Percentiles rank a stretch among this genome's conserved stretches.
Evolutionary conservation across 37 sponge, comb jelly and placozoan genomes (phyloP).

Genomic region (Amphimedon queenslandica): DNA sequence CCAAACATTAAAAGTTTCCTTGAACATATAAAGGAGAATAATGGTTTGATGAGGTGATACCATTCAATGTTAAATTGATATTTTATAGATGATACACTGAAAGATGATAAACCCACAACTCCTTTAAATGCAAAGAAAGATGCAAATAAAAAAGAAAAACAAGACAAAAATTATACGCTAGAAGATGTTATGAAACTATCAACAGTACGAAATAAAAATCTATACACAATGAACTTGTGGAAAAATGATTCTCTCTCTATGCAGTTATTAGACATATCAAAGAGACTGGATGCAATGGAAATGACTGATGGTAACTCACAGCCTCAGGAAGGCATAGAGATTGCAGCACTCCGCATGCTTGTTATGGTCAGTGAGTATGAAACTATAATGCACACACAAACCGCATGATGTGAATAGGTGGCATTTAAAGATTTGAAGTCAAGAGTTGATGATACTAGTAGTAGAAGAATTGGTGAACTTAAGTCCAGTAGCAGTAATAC

Average conservation of each 20-base stretch:
- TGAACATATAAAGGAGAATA: not conserved
- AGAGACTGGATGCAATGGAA: constrained; percentile 38
- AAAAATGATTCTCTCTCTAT: not conserved
- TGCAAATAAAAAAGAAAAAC: too few relatives aligned
- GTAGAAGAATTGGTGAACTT: too few relatives aligned
- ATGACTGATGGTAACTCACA: not conserved
- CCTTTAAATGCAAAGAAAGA: too few relatives aligned
- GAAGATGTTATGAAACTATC: constrained; percentile 21
- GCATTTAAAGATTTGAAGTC: too few relatives aligned
- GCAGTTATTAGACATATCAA: constrained; percentile 44
- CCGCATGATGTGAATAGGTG: too few relatives aligned
- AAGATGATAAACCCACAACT: too few relatives aligned
- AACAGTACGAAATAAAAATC: constrained; percentile 14
- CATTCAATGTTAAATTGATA: not conserved
- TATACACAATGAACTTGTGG: not conserved
- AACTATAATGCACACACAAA: too few relatives aligned
- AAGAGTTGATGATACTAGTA: too few relatives aligned
- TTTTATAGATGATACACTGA: too few relatives aligned
- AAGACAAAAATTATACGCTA: too few relatives aligned
- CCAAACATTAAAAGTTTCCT: constrained; percentile 7
- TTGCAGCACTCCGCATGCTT: not conserved
- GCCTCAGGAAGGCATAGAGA: not conserved
- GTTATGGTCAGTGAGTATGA: not conserved
- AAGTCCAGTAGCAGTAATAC: too few relatives aligned
- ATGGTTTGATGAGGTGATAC: not conserved